Percentiles rank a stretch among this genome's conserved stretches.
Conservation (phyloP, 1,140 invertebrate species). For the Achroia grisella region DNA sequence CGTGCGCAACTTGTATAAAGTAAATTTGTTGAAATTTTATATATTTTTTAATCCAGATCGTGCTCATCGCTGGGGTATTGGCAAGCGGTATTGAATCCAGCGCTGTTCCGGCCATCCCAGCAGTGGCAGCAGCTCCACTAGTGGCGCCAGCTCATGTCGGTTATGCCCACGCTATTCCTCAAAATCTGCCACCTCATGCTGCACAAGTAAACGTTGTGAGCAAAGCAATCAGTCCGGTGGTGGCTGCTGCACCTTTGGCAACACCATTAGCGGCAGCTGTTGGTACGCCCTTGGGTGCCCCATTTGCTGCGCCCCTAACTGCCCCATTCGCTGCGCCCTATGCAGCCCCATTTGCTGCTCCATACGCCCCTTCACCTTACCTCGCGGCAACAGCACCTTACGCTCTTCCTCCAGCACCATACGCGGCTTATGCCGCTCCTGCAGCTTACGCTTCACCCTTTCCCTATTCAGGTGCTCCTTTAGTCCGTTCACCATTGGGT, state of each 20-base stretch:
- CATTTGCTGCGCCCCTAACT: slow-evolving; percentile 27
- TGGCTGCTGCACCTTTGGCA: slow-evolving; percentile 34
- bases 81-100: slow-evolving; percentile 61
- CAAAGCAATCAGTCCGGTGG: slow-evolving; percentile 47
- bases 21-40: slow-evolving; percentile 1
- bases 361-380: background rate
- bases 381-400: slow-evolving; percentile 8
- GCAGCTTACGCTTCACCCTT: slow-evolving; percentile 38
- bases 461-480: slow-evolving; percentile 35
- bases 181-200: slow-evolving; percentile 74
- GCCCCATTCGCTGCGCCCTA: slow-evolving; percentile 21
- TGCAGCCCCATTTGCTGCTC: slow-evolving; percentile 30
- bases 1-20: no score
- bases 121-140: slow-evolving; percentile 36
- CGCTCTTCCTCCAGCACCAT: slow-evolving; percentile 20
- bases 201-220: slow-evolving; percentile 71
- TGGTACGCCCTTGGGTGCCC: slow-evolving; percentile 37
- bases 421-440: slow-evolving; percentile 34
- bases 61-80: slow-evolving; percentile 51
- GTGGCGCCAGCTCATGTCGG: slow-evolving; percentile 48
- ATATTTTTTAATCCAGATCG: slow-evolving; percentile 41
- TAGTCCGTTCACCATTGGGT: slow-evolving; percentile 38
- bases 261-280: slow-evolving; percentile 18
- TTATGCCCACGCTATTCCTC: slow-evolving; percentile 66
- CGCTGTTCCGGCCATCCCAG: slow-evolving; percentile 24